A percentile compares a stretch with the other conserved stretches of the same genome.
Evolutionary conservation across 2,113 vertebrate species (phyloP).

Genomic region (Ceratotherium simum): DNA sequence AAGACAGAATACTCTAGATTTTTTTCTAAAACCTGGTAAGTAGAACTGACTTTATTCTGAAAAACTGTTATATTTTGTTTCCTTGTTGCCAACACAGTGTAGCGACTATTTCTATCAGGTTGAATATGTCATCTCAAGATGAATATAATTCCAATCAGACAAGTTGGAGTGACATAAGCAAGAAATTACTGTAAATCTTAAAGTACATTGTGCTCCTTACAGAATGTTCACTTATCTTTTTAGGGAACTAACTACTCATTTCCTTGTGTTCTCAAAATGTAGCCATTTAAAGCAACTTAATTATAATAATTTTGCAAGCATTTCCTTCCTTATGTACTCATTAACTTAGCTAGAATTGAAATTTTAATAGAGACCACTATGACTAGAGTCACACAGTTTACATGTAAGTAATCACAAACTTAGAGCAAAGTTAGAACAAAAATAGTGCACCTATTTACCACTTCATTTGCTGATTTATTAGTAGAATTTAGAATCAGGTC

Average conservation of each 20-base stretch:
- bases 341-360: constrained; percentile 58
- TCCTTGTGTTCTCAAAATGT: constrained; percentile 52
- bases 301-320: constrained; percentile 69
- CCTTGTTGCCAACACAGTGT: neutral
- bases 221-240: neutral
- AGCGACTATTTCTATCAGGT: neutral
- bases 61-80: neutral
- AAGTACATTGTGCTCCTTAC: constrained; percentile 31
- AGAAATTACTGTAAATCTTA: neutral
- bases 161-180: neutral
- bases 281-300: constrained; percentile 31
- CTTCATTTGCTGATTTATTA: constrained; percentile 9
- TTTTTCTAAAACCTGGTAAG: neutral
- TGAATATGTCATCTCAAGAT: neutral
- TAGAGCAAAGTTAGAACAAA: constrained; percentile 37
- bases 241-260: constrained; percentile 26
- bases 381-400: constrained; percentile 35
- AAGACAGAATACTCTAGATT: neutral
- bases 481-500: neutral
- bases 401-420: constrained; percentile 37
- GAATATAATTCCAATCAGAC: neutral
- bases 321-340: constrained; percentile 47
- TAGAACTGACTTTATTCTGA: neutral
- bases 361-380: constrained; percentile 52
- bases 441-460: constrained; percentile 10